Evolutionary conservation across 2,113 vertebrate species (phyloP), one percentile per base, ranked within the genome.

Genomic region (Xiphophorus couchianus): DNA sequence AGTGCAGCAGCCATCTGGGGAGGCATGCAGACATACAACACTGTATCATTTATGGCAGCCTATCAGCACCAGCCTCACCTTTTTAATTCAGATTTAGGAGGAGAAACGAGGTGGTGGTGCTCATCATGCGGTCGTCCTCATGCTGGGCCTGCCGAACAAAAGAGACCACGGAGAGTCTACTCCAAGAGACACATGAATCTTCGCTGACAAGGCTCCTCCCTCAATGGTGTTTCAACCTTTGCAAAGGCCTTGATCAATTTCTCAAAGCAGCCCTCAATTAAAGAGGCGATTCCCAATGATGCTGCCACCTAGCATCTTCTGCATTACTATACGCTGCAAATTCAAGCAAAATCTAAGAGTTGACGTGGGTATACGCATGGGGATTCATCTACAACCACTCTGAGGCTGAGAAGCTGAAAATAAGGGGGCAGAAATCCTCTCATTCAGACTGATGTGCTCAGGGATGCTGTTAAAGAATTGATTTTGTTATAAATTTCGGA

Each of bases 231-330:
- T 83, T 89, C 92, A 82, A 82, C 81, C 81, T 71, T 76, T 67
- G 88, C 85, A 86, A 90, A 89, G 87, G 82, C 91, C 84, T 90
- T 85, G 87, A 94, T 95, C 94, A 94, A 95, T 94, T 94, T 94
- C 92, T 93, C 92, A 93, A 92, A 93, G 88, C 82, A 71, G 89
- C 89, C 89, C 82, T 77, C 91, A 92, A 93, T 94, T 94, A 93
- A 92, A 80, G 80, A 81, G 85, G 84, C 81, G 86, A 92, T 90
- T 93, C 88, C 91, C 89, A 76, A 70, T 81, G 87, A 89, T 87
- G 85, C 75, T 64, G 67, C 70, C 74, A 81, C 66, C 89, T 77
- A 82, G 86, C 85, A 76, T 76, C 76, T 80, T 83, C 79, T 83
- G 90, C 73, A 83, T 92, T 90, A 86, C 79, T 84, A 84, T 81